Conservation (phyloP, 2,888 invertebrate species). For the Syrista parreyssii region DNA sequence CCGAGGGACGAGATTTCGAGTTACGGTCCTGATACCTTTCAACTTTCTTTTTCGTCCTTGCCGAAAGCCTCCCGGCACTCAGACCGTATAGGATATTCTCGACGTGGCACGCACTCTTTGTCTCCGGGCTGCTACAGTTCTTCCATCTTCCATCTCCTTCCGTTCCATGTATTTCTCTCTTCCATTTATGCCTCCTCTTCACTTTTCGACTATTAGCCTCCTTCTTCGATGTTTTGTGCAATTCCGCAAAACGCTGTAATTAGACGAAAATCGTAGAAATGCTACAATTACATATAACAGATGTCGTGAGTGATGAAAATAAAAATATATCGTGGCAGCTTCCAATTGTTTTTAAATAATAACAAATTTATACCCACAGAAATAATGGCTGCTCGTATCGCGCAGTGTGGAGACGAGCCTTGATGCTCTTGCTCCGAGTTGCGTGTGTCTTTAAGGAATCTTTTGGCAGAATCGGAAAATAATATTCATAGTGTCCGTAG, state of each 20-base stretch:
- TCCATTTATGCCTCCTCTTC: background rate
- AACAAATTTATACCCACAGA: background rate
- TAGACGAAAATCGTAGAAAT: background rate
- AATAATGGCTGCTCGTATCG: background rate
- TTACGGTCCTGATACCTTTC: conserved; percentile 24
- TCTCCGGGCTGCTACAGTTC: conserved; percentile 14
- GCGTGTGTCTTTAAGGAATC: background rate
- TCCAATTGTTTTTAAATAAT: background rate
- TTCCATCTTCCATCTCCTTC: too few relatives aligned
- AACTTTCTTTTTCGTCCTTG: conserved; percentile 12
- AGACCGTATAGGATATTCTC: conserved; percentile 6
- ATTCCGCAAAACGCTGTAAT: background rate
- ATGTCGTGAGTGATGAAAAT: background rate
- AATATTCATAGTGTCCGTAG: background rate
- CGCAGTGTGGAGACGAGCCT: background rate
- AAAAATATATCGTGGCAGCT: background rate
- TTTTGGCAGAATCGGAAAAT: background rate
- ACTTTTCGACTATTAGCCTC: background rate
- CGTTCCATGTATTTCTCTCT: too few relatives aligned
- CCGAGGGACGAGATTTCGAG: background rate
- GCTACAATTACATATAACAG: background rate
- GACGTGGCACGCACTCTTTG: conserved; percentile 21
- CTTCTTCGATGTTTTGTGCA: background rate
- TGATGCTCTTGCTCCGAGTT: background rate
- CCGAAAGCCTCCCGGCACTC: conserved; percentile 5